Percentiles rank a stretch among this genome's conserved stretches.
phyloP scores from a whole-genome alignment of 2,888 invertebrate species.

The Malacosoma neustria region DNA sequence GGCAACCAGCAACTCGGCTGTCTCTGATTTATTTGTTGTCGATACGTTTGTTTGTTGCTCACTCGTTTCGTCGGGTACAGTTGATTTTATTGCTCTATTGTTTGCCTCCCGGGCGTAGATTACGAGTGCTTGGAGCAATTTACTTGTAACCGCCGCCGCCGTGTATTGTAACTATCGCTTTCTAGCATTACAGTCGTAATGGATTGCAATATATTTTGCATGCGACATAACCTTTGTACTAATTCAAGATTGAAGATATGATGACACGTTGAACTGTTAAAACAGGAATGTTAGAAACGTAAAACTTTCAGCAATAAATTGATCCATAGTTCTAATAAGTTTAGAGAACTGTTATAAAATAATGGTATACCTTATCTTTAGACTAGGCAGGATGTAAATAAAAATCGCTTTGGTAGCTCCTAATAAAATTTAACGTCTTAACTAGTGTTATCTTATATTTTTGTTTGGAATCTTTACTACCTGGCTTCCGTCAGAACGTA shows the following conservation, averaged over 20 bases:
- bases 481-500: slow-evolving; percentile 65
- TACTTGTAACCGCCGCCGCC: slow-evolving; percentile 50
- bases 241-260: slow-evolving; percentile 30
- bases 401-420: slow-evolving; percentile 58
- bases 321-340: too few species aligned
- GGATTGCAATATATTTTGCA: slow-evolving; percentile 35
- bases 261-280: too few species aligned
- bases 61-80: slow-evolving; percentile 50
- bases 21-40: slow-evolving; percentile 60
- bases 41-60: slow-evolving; percentile 57
- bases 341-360: too few species aligned
- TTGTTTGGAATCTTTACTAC: slow-evolving; percentile 69
- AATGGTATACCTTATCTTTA: slow-evolving; percentile 26
- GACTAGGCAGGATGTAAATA: slow-evolving; percentile 55
- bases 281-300: too few species aligned
- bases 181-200: slow-evolving; percentile 39
- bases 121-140: slow-evolving; percentile 46
- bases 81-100: slow-evolving; percentile 67
- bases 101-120: slow-evolving; percentile 48
- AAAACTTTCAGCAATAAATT: too few species aligned
- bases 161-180: slow-evolving; percentile 38
- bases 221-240: slow-evolving; percentile 27
- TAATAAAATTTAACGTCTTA: slow-evolving; percentile 69
- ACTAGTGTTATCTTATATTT: slow-evolving; percentile 66
- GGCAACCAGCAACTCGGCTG: slow-evolving; percentile 34